Base-by-base conservation (phyloP, 2,113 vertebrate genomes). In the Bucco capensis region DNA sequence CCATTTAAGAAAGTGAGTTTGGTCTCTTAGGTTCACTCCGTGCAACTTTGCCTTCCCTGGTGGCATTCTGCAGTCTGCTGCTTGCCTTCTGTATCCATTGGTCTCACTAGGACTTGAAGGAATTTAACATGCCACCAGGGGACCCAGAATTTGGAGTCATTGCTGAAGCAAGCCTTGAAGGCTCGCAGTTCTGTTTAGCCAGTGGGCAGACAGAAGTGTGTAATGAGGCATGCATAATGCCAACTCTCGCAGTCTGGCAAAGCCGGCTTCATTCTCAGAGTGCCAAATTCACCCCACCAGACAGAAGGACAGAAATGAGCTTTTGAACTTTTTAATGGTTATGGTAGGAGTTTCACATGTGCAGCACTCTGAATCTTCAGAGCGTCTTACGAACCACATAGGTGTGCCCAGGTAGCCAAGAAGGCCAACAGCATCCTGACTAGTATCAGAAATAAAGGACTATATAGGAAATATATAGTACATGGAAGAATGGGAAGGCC, bases 221-320 rank as follows among this genome's bases (percentile, higher is more conserved):
- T 44, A 44, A 49, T 25, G 82, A 77, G 86, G 88, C 56, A 4
- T 49, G 17, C 33, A 6, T 21, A 67, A 51, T 1, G 4, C 76
- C 84, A 75, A 72, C 90, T 71, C 74, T 86, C 14, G 1, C 75
- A 84, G 37, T 75, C 81, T 76, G 89, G 93, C 94, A 94, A 12
- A 62, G 85, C 54, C 79, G 10, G 67, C 17, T 0, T 33, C 9
- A 0, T 21, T 83, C 89, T 77, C 56, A 2, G 37, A 87, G 83
- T 4, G 24, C 86, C 88, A 86, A 64, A 81, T 53, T 74, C 92
- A 38, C 74, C 62, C 80, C 50, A 19, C 19, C 67, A 62, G 37
- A 25, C 54, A 76, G 53, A 53, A 76, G 78, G 54, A 58, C 64
- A 71, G 51, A 60, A 86, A 73, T 30, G 65, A 90, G 76, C 56